phyloP scores from a whole-genome alignment of 2,888 invertebrate species.

The Daptonema setosum region DNA sequence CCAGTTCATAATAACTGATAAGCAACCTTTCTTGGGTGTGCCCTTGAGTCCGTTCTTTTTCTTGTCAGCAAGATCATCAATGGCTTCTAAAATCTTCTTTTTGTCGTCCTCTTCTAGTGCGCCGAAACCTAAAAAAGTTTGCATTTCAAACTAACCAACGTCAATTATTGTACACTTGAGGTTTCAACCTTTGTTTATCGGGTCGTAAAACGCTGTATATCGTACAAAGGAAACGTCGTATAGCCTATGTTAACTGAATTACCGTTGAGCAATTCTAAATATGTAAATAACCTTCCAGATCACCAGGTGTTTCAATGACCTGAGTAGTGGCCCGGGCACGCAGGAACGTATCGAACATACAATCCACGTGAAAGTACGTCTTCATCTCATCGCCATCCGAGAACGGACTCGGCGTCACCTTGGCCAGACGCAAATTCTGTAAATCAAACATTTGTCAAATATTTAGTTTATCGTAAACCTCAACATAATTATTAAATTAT shows the following conservation, averaged over 20 bases:
- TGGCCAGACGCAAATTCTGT: conserved; percentile 47
- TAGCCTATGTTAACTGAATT: neutral
- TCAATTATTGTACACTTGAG: too few relatives aligned
- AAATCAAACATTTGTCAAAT: neutral
- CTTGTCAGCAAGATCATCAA: conserved; percentile 8
- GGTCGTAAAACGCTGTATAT: too few relatives aligned
- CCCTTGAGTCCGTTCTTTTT: too few relatives aligned
- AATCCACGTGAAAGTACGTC: conserved; percentile 56
- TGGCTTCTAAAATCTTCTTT: conserved; percentile 10
- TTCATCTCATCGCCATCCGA: conserved; percentile 50
- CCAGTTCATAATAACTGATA: conserved; percentile 1
- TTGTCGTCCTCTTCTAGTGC: conserved; percentile 10
- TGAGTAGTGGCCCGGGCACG: conserved; percentile 59
- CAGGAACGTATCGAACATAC: conserved; percentile 53
- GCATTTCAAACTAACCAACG: neutral
- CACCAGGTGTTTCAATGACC: conserved; percentile 51
- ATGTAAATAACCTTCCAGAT: conserved; percentile 39
- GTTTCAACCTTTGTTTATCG: too few relatives aligned
- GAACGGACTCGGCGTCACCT: conserved; percentile 54
- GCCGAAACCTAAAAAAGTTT: conserved; percentile 7
- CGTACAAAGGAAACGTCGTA: too few relatives aligned
- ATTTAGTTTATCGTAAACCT: neutral
- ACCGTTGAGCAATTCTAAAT: neutral
- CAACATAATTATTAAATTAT: conserved; percentile 5
- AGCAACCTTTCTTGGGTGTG: too few relatives aligned